A percentile compares a stretch with the other conserved stretches of the same genome.
These are phyloP conservation scores for Marisa cornuarietis DNA, from an alignment of 1,140 invertebrate genomes.

Conservation along the genomic window DNA sequence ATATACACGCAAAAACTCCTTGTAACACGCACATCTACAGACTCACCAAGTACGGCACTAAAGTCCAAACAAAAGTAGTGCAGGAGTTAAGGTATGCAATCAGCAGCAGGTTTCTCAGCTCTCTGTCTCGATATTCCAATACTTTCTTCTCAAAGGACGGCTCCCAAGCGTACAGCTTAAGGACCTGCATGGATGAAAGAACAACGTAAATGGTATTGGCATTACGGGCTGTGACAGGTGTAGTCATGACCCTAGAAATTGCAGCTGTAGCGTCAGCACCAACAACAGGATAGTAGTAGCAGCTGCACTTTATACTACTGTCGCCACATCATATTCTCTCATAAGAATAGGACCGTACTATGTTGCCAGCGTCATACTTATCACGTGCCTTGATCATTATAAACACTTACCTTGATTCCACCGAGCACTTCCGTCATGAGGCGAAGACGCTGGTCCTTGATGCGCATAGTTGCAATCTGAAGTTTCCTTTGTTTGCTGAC, in stretches of 20 bases:
- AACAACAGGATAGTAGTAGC: no score
- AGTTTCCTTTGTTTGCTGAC: slow-evolving; percentile 78
- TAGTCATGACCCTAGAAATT: no score
- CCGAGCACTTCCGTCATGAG: slow-evolving; percentile 65
- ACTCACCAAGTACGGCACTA: slow-evolving; percentile 83
- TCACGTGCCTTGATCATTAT: no score
- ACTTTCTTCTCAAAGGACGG: slow-evolving; percentile 64
- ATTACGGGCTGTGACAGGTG: no score
- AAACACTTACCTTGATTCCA: slow-evolving; percentile 70
- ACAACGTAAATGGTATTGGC: not conserved
- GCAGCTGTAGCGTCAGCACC: no score
- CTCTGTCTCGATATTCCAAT: slow-evolving; percentile 49
- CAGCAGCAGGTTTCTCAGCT: slow-evolving; percentile 63
- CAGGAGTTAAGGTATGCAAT: slow-evolving; percentile 68
- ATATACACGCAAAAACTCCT: not conserved
- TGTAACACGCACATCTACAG: not conserved
- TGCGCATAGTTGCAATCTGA: slow-evolving; percentile 64
- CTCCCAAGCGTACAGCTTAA: slow-evolving; percentile 54
- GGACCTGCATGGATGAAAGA: slow-evolving; percentile 25
- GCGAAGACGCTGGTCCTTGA: slow-evolving; percentile 71
- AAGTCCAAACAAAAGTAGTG: slow-evolving; percentile 93
- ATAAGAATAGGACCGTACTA: no score
- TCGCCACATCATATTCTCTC: no score
- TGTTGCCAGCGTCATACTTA: no score
- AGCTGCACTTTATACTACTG: no score